Percentiles rank a stretch among this genome's conserved stretches.
Conservation (phyloP, 2,113 vertebrate species). For the Thomomys bottae region DNA sequence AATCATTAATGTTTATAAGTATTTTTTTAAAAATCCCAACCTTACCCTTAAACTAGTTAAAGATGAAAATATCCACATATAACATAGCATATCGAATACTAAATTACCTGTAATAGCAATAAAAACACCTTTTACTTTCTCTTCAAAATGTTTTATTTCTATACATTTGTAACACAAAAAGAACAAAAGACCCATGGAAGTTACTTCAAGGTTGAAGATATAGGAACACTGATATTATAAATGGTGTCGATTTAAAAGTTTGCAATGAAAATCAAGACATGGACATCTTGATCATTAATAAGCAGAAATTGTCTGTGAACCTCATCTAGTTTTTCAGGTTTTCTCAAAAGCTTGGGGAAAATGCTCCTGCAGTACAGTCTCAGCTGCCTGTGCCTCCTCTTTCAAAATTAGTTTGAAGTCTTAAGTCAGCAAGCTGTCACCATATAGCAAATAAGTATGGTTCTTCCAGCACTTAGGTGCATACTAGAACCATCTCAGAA, state of each 20-base stretch:
- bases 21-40: not conserved
- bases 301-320: not conserved
- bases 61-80: slow-evolving; percentile 11
- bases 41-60: not conserved
- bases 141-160: slow-evolving; percentile 17
- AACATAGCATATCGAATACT: not conserved
- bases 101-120: not conserved
- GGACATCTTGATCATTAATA: not conserved
- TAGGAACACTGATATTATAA: not conserved
- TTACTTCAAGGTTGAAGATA: not conserved
- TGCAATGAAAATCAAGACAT: slow-evolving; percentile 13
- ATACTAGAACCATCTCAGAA: not conserved
- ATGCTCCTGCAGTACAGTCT: not conserved
- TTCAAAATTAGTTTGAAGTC: not conserved
- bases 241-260: not conserved
- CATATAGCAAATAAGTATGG: not conserved
- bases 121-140: not conserved
- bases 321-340: not conserved
- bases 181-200: not conserved
- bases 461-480: not conserved
- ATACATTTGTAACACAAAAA: not conserved
- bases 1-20: slow-evolving; percentile 8
- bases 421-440: not conserved
- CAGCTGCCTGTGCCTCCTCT: not conserved
- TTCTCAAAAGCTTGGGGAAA: not conserved